phyloP scores from a whole-genome alignment of 1,140 invertebrate genomes.

The Hypothenemus hampei region DNA sequence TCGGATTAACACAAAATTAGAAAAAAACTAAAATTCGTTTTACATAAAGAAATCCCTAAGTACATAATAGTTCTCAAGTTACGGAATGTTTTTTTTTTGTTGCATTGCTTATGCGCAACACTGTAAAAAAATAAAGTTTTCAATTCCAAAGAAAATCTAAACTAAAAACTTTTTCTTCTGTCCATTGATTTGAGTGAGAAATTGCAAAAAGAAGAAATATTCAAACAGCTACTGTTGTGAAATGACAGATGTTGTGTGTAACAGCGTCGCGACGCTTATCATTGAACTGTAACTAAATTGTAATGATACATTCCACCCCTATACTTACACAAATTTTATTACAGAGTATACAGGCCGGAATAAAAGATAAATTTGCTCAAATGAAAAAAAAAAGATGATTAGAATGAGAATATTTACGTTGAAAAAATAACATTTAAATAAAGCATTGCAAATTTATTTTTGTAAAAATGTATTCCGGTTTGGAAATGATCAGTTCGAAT shows the following conservation, averaged over 20 bases:
- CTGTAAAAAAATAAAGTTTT: background rate
- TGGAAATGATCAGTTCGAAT: too few species aligned
- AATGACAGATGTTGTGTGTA: conserved; percentile 12
- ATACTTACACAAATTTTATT: background rate
- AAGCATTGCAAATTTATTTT: too few species aligned
- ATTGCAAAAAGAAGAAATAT: background rate
- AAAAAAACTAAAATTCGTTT: too few species aligned
- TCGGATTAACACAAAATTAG: too few species aligned
- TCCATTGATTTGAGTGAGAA: background rate
- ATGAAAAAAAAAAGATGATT: too few species aligned
- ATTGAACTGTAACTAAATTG: conserved; percentile 5
- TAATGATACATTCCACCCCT: conserved; percentile 10
- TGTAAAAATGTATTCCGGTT: too few species aligned
- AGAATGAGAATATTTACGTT: too few species aligned
- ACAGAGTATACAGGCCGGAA: background rate
- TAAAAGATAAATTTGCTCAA: conserved; percentile 2
- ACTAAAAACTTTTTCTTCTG: background rate
- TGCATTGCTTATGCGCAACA: background rate
- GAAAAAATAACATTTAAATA: too few species aligned
- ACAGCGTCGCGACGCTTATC: conserved; percentile 2
- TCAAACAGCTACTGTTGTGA: conserved; percentile 1
- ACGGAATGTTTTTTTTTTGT: background rate
- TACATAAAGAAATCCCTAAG: conserved; percentile 1
- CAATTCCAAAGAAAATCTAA: too few species aligned
- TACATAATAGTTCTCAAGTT: background rate